A percentile compares a stretch with the other conserved stretches of the same genome.
Conservation (phyloP, 2,113 vertebrate species). For the Scartelaos histophorus region DNA sequence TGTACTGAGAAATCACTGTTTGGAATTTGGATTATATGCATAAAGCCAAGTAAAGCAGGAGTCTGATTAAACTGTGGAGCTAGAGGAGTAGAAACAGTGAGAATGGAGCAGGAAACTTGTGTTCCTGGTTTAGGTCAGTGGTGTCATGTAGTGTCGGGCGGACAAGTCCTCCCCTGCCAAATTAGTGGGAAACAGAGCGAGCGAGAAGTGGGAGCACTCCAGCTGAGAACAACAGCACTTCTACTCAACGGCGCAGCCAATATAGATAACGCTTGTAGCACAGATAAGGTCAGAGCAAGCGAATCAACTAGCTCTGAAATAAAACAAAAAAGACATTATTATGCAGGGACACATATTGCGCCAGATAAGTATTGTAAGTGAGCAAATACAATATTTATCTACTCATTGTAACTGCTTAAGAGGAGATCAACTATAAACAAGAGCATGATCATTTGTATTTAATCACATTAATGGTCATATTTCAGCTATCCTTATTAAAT, state of each 20-base stretch:
- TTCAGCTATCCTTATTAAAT: too few relatives aligned
- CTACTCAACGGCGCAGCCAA: constrained; percentile 45
- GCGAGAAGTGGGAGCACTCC: constrained; percentile 46
- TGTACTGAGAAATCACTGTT: neutral
- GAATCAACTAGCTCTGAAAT: constrained; percentile 36
- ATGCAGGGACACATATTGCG: constrained; percentile 21
- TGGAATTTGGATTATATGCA: neutral
- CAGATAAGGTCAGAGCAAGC: constrained; percentile 53
- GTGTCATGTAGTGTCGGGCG: constrained; percentile 51
- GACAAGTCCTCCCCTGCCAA: constrained; percentile 54
- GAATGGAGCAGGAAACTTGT: constrained; percentile 42
- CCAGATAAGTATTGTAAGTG: constrained; percentile 17
- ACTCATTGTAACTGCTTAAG: too few relatives aligned
- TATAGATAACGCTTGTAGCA: constrained; percentile 54
- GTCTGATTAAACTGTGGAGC: constrained; percentile 20
- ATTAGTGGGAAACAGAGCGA: constrained; percentile 57
- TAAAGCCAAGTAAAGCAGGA: neutral
- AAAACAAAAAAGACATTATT: constrained; percentile 39
- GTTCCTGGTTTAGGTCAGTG: constrained; percentile 52
- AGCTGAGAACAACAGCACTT: constrained; percentile 61
- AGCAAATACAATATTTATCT: neutral
- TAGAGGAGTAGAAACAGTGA: constrained; percentile 33
- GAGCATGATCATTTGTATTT: neutral
- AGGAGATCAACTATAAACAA: neutral
- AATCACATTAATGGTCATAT: too few relatives aligned